Evolutionary conservation across 2,797 vertebrate species (phyloP).

Genomic region (Pipistrellus pipistrellus): DNA sequence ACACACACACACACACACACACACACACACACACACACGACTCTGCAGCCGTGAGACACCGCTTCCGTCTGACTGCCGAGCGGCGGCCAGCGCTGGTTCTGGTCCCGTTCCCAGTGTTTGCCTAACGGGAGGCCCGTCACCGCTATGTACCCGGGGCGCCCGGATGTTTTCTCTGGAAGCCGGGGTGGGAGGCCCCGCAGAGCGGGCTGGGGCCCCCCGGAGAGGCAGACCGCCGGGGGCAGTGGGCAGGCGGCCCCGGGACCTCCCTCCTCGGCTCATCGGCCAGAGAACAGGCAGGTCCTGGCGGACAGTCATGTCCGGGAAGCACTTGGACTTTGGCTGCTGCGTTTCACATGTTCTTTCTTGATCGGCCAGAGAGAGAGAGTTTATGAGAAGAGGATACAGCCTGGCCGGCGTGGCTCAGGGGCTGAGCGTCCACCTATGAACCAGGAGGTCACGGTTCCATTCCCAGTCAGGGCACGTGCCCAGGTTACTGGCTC

Average conservation of each 20-base stretch:
- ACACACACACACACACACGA: background rate
- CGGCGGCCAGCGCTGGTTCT: background rate
- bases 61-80: background rate
- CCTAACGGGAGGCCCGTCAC: background rate
- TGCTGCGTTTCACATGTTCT: background rate
- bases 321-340: background rate
- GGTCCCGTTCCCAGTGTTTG: background rate
- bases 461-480: no score
- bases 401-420: no score
- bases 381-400: background rate
- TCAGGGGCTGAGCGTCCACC: no score
- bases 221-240: background rate
- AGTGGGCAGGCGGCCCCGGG: background rate
- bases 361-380: background rate
- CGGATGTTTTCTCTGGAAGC: conserved; percentile 28
- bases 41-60: background rate
- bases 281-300: background rate
- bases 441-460: no score
- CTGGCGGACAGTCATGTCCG: background rate
- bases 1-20: rapidly evolving
- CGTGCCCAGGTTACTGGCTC: no score
- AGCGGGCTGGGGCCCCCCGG: background rate
- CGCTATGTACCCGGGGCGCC: background rate
- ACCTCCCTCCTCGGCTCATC: no score
- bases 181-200: background rate